phyloP scores from a whole-genome alignment of 2,113 vertebrate species.

The Smithornis capensis region DNA sequence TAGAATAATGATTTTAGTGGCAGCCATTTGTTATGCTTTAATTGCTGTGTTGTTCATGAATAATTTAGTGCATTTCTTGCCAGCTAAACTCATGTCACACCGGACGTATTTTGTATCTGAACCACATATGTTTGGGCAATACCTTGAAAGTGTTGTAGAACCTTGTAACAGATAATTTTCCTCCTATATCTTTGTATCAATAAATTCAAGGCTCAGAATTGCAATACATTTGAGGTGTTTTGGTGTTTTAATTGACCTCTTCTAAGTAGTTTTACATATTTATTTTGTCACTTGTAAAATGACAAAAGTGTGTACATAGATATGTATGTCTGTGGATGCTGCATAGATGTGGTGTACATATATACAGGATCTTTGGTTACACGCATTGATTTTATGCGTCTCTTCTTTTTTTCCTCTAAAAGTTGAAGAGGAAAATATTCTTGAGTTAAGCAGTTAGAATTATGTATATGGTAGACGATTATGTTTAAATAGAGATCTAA shows the following conservation, averaged over 20 bases:
- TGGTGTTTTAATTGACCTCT: neutral
- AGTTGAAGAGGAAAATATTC: neutral
- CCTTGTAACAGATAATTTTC: neutral
- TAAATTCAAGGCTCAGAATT: neutral
- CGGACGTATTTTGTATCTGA: accelerated
- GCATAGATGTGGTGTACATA: neutral
- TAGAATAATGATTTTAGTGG: neutral
- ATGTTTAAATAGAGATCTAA: neutral
- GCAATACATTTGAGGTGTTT: neutral
- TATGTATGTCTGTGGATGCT: neutral
- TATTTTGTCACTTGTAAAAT: neutral
- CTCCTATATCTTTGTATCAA: neutral
- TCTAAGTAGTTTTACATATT: neutral
- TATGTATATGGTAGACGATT: neutral
- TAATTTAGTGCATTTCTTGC: neutral
- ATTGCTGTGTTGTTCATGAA: neutral
- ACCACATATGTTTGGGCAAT: neutral
- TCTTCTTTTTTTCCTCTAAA: neutral
- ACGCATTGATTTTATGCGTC: neutral
- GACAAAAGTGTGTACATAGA: neutral
- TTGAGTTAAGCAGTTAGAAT: neutral
- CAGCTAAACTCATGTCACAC: neutral
- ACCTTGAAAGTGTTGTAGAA: neutral
- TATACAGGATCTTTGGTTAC: neutral
- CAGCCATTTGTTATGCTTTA: neutral